phyloP scores from a whole-genome alignment of 2,888 invertebrate genomes.

The Apantesis nais region DNA sequence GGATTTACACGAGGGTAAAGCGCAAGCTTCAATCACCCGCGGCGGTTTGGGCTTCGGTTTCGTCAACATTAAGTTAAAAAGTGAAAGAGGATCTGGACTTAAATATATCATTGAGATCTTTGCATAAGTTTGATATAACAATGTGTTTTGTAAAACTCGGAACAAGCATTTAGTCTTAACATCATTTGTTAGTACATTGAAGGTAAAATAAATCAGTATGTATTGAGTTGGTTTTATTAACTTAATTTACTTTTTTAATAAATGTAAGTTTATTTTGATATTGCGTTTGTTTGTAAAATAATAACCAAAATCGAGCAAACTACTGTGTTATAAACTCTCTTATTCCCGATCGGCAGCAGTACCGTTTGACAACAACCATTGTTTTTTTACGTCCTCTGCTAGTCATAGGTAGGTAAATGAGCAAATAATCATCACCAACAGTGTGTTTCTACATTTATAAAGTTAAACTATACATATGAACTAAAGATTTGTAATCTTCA shows the following conservation, averaged over 20 bases:
- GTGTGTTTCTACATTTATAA: background rate
- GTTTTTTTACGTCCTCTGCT: background rate
- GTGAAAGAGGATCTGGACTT: constrained; percentile 67
- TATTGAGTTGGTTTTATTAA: background rate
- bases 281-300: background rate
- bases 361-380: background rate
- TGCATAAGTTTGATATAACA: constrained; percentile 44
- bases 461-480: background rate
- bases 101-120: constrained; percentile 66
- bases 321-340: background rate
- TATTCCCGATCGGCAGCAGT: background rate
- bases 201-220: background rate
- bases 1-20: constrained; percentile 56
- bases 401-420: background rate
- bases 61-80: constrained; percentile 69
- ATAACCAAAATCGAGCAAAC: background rate
- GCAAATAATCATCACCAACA: background rate
- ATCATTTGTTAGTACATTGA: background rate
- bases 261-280: background rate
- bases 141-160: background rate
- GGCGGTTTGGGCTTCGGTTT: constrained; percentile 69
- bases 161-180: background rate
- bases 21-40: constrained; percentile 62
- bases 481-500: background rate
- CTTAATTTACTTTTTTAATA: background rate